Evolutionary conservation across 1,140 invertebrate genomes (phyloP).

Genomic region (Macrobrachium nipponense): DNA sequence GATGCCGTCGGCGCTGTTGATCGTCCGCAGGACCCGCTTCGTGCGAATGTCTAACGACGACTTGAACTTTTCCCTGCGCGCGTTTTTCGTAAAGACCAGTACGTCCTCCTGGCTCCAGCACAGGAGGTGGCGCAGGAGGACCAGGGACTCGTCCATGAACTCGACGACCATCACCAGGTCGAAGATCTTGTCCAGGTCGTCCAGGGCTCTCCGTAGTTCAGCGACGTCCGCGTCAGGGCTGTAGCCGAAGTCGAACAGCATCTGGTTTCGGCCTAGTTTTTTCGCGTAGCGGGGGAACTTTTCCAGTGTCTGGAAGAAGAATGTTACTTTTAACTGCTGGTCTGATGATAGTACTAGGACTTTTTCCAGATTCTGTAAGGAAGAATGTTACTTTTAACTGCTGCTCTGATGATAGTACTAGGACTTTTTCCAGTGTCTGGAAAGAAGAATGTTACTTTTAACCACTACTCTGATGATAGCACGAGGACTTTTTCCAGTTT

Average conservation of each 20-base stretch:
- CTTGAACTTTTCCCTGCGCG: conserved; percentile 46
- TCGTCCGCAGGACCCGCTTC: background rate
- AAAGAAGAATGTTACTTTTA: too few relatives aligned
- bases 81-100: conserved; percentile 67
- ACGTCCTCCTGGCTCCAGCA: conserved; percentile 71
- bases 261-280: conserved; percentile 21
- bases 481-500: too few relatives aligned
- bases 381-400: too few relatives aligned
- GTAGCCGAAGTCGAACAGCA: conserved; percentile 19
- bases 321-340: too few relatives aligned
- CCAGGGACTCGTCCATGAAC: conserved; percentile 72
- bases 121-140: conserved; percentile 70
- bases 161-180: conserved; percentile 72
- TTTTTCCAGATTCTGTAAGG: too few relatives aligned
- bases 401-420: too few relatives aligned
- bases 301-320: background rate
- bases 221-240: background rate
- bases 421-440: too few relatives aligned
- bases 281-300: background rate
- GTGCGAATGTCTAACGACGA: background rate
- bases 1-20: background rate
- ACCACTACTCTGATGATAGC: too few relatives aligned
- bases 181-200: conserved; percentile 69
- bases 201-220: conserved; percentile 58
- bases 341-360: too few relatives aligned